Conservation (phyloP, 2,113 vertebrate species). For the Myocastor coypus region DNA sequence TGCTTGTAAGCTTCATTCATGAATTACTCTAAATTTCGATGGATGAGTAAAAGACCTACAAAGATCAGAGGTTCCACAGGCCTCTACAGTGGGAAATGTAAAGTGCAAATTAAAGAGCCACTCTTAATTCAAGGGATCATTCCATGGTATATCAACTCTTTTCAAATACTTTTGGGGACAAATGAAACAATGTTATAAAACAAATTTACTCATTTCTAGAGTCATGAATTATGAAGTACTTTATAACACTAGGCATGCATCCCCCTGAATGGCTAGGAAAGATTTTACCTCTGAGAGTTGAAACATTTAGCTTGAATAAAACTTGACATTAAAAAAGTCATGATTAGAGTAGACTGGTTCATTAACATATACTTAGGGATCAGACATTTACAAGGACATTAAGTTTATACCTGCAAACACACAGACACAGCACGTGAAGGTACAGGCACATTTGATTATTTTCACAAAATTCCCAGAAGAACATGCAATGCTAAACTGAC, state of each 20-base stretch:
- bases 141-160: neutral
- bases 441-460: constrained; percentile 77
- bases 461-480: constrained; percentile 77
- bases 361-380: constrained; percentile 66
- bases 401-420: constrained; percentile 43
- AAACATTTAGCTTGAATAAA: constrained; percentile 81
- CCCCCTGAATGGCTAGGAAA: constrained; percentile 78
- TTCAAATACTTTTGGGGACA: neutral
- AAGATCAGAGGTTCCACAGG: neutral
- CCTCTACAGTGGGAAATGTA: neutral
- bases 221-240: constrained; percentile 35
- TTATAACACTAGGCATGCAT: constrained; percentile 57
- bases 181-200: constrained; percentile 20
- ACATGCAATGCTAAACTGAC: constrained; percentile 83
- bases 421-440: constrained; percentile 71
- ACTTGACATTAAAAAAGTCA: constrained; percentile 74
- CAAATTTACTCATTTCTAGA: constrained; percentile 3
- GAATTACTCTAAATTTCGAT: neutral
- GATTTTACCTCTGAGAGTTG: constrained; percentile 67
- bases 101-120: neutral
- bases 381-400: constrained; percentile 49
- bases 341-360: constrained; percentile 56
- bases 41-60: neutral
- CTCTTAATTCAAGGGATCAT: constrained; percentile 20
- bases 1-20: neutral